Evolutionary conservation across 1,140 invertebrate genomes (phyloP).

Genomic region (Meloidogyne exigua): DNA sequence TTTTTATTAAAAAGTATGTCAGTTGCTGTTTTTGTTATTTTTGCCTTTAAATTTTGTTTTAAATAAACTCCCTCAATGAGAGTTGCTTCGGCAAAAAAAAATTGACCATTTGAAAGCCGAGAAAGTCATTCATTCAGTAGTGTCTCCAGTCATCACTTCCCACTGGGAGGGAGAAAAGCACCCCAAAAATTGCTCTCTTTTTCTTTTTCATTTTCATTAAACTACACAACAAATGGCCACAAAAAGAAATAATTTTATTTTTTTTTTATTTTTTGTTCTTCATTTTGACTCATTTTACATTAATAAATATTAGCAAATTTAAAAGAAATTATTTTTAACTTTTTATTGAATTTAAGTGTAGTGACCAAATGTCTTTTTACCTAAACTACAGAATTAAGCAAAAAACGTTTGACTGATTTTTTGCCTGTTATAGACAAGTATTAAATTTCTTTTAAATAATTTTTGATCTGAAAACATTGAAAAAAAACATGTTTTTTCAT

Average conservation of each 20-base stretch:
- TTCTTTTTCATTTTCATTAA: background rate
- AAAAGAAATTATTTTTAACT: background rate
- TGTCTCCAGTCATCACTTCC: background rate
- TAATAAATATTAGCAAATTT: background rate
- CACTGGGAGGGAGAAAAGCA: background rate
- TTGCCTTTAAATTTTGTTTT: background rate
- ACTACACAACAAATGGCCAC: background rate
- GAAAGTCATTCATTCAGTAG: background rate
- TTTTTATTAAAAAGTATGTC: background rate
- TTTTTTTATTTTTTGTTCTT: background rate
- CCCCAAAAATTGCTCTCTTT: background rate
- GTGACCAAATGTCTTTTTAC: background rate
- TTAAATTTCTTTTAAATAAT: no score
- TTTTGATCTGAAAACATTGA: no score
- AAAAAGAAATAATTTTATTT: background rate
- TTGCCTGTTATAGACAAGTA: no score
- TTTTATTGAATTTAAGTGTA: background rate
- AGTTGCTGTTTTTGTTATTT: background rate
- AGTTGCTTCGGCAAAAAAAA: background rate
- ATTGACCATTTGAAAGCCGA: slow-evolving; percentile 1
- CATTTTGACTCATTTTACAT: background rate
- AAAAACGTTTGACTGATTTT: no score
- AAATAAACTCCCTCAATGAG: background rate
- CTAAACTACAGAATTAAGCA: background rate
- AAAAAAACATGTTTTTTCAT: no score